These are phyloP conservation scores for Chromis chromis DNA, from an alignment of 2,797 vertebrate genomes.

Conservation along the genomic window DNA sequence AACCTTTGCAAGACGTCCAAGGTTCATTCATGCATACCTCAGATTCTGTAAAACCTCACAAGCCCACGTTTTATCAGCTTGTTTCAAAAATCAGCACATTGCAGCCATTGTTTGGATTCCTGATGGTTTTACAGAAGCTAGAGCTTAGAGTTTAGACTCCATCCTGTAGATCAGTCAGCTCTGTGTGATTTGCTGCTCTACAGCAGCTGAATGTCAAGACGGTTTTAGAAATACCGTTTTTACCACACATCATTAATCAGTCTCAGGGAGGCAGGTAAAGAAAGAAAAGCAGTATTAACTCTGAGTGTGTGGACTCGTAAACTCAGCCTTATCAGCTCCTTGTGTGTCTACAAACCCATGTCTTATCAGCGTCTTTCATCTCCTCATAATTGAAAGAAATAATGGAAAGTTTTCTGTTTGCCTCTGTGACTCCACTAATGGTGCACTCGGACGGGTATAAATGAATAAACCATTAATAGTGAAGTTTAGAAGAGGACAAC, in stretches of 20 bases:
- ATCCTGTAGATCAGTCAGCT: constrained; percentile 26
- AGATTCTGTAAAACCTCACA: constrained; percentile 24
- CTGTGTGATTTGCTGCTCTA: not conserved
- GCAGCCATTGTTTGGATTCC: constrained; percentile 4
- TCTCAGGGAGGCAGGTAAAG: not conserved
- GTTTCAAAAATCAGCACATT: constrained; percentile 15
- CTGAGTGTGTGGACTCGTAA: constrained; percentile 4
- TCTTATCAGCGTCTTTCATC: constrained; percentile 7
- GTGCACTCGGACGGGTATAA: not conserved
- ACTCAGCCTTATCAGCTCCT: not conserved
- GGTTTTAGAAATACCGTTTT: not conserved
- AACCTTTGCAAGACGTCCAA: not conserved
- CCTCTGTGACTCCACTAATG: not conserved
- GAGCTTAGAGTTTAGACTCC: constrained; percentile 20
- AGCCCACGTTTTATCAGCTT: constrained; percentile 10
- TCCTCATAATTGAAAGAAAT: constrained; percentile 8
- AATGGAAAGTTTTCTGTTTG: constrained; percentile 12
- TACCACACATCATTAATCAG: not conserved
- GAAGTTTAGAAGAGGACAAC: not conserved
- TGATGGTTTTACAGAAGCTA: constrained; percentile 14
- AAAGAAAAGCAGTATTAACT: not conserved
- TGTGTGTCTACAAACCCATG: constrained; percentile 13
- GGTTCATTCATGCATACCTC: constrained; percentile 6
- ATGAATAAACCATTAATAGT: not conserved
- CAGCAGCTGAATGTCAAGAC: not conserved